A percentile compares a stretch with the other conserved stretches of the same genome.
Conservation (phyloP, 2,888 invertebrate genomes). For the Silvanus unidentatus region DNA sequence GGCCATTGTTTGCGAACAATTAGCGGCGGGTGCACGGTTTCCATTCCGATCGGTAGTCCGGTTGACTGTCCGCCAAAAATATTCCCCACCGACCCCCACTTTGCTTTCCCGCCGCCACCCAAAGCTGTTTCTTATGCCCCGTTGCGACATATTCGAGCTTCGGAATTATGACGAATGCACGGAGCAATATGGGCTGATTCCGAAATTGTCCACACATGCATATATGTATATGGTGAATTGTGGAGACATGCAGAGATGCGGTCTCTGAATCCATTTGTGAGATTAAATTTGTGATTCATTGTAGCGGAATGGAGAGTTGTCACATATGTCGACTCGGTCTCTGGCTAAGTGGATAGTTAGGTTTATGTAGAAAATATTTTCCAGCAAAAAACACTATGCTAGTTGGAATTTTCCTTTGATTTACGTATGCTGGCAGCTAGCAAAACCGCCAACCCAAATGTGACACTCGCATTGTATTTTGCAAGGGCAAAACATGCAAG, state of each 20-base stretch:
- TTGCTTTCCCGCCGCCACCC: too few relatives aligned
- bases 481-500: too few relatives aligned
- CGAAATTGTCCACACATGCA: neutral
- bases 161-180: conserved; percentile 32
- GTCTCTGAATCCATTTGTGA: conserved; percentile 61
- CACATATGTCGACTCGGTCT: conserved; percentile 56
- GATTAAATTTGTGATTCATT: conserved; percentile 65
- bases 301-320: conserved; percentile 54
- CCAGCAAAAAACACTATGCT: conserved; percentile 36
- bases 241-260: conserved; percentile 30
- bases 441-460: too few relatives aligned
- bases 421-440: conserved; percentile 23
- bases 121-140: too few relatives aligned
- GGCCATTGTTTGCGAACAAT: too few relatives aligned
- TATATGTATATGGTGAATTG: conserved; percentile 30
- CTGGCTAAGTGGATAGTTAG: conserved; percentile 46
- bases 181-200: conserved; percentile 44
- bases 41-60: too few relatives aligned
- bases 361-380: conserved; percentile 45
- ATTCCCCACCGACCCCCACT: too few relatives aligned
- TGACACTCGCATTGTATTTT: too few relatives aligned
- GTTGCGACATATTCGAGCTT: too few relatives aligned
- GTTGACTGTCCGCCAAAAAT: too few relatives aligned
- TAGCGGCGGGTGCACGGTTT: too few relatives aligned
- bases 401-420: conserved; percentile 27